Conservation (phyloP, 2,113 vertebrate species). For the Ophthalmolycus amberensis region DNA sequence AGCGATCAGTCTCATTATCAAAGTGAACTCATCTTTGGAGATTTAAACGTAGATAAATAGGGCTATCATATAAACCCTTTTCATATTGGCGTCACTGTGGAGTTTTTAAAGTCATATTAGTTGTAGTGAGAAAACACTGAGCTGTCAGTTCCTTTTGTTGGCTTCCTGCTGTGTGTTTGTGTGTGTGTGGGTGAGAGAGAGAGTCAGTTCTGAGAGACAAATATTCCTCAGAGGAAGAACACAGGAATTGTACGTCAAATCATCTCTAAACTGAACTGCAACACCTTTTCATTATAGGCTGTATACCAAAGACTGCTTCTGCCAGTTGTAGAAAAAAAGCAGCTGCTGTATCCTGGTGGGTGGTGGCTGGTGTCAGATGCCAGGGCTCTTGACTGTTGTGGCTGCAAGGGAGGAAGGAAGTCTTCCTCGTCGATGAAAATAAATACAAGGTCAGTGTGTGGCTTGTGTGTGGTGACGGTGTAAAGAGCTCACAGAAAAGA, state of each 20-base stretch:
- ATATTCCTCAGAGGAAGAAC: conserved; percentile 31
- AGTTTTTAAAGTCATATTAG: background rate
- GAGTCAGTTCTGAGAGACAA: conserved; percentile 6
- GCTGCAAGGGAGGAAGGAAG: conserved; percentile 70
- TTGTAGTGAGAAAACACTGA: conserved; percentile 14
- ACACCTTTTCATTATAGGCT: background rate
- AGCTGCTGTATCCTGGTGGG: conserved; percentile 31
- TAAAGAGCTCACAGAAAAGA: background rate
- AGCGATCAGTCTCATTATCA: conserved; percentile 3
- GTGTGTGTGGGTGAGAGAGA: background rate
- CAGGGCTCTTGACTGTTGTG: conserved; percentile 48
- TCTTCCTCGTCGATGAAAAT: conserved; percentile 76
- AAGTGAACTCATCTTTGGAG: background rate
- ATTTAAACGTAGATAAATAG: background rate
- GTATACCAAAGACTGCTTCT: background rate
- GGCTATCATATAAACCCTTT: background rate
- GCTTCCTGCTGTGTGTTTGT: conserved; percentile 8
- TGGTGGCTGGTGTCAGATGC: conserved; percentile 27
- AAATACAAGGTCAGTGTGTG: conserved; percentile 48
- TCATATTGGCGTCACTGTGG: background rate
- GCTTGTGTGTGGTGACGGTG: conserved; percentile 8
- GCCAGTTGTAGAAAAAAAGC: background rate
- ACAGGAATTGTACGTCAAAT: background rate
- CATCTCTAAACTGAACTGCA: background rate
- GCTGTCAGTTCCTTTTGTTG: conserved; percentile 19